Conservation (phyloP, 2,888 invertebrate genomes). For the Oscheius onirici region DNA sequence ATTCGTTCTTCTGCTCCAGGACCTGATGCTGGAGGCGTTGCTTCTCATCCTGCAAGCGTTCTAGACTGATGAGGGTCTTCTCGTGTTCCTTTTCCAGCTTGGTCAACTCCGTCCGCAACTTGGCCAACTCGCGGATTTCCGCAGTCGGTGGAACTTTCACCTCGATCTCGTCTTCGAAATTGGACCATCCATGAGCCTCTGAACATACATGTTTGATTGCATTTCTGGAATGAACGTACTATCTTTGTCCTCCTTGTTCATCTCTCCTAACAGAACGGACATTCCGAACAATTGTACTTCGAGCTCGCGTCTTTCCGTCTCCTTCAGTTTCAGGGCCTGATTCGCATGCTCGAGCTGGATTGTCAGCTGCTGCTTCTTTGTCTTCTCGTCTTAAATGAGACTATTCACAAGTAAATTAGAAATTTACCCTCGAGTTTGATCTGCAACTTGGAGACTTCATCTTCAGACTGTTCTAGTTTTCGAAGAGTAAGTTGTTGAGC, state of each 20-base stretch:
- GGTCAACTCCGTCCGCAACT: background rate
- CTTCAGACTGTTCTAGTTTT: background rate
- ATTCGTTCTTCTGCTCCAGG: background rate
- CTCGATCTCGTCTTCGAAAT: background rate
- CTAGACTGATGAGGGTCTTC: background rate
- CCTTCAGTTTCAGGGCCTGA: background rate
- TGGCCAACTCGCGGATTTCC: background rate
- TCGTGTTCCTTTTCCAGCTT: slow-evolving; percentile 7
- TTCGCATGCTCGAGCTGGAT: background rate
- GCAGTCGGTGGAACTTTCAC: background rate
- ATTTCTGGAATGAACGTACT: background rate
- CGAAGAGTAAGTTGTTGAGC: too few species aligned
- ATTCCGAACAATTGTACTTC: background rate
- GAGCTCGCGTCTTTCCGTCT: background rate
- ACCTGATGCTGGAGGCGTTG: background rate
- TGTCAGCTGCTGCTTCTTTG: background rate
- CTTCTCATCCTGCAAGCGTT: background rate
- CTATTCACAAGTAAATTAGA: background rate
- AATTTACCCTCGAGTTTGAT: background rate
- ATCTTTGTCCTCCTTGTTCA: background rate
- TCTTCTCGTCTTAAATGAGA: background rate
- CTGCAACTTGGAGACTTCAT: background rate
- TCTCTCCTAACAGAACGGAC: background rate
- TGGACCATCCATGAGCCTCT: background rate
- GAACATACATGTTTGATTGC: too few species aligned